Evolutionary conservation across 2,113 vertebrate genomes (phyloP).

Genomic region (Colistium nudipinnis): DNA sequence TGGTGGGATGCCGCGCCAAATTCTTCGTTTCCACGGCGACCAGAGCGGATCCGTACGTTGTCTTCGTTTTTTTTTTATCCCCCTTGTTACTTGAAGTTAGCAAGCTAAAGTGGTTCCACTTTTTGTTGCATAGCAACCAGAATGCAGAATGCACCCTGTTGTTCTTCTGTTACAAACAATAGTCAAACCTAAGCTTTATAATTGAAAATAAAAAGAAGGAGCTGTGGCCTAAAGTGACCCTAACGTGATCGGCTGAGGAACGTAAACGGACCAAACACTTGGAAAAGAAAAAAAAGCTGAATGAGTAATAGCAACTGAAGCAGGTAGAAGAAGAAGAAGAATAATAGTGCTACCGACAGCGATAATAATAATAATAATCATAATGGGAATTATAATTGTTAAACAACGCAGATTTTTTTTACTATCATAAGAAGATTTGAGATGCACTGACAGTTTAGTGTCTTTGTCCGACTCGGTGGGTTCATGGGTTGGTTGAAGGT

Average conservation of each 20-base stretch:
- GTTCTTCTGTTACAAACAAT: slow-evolving; percentile 64
- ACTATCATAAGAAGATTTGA: slow-evolving; percentile 76
- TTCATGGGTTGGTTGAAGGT: slow-evolving; percentile 80
- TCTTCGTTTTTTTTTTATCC: slow-evolving; percentile 21
- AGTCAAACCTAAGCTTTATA: slow-evolving; percentile 36
- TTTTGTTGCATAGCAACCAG: slow-evolving; percentile 77
- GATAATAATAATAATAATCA: slow-evolving; percentile 76
- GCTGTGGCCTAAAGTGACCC: slow-evolving; percentile 28
- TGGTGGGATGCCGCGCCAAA: too few relatives aligned
- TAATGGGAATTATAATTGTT: slow-evolving; percentile 73
- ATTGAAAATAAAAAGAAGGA: slow-evolving; percentile 25
- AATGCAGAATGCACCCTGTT: slow-evolving; percentile 70
- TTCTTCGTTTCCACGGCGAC: slow-evolving; percentile 26
- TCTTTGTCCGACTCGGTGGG: slow-evolving; percentile 73
- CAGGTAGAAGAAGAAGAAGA: slow-evolving; percentile 64
- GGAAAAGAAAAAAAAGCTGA: slow-evolving; percentile 59
- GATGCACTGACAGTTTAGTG: slow-evolving; percentile 79
- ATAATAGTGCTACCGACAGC: slow-evolving; percentile 74
- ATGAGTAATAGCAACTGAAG: slow-evolving; percentile 71
- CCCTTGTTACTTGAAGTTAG: slow-evolving; percentile 40
- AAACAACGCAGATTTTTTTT: slow-evolving; percentile 67
- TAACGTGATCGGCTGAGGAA: slow-evolving; percentile 38
- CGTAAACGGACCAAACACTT: slow-evolving; percentile 40
- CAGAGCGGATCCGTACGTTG: slow-evolving; percentile 4
- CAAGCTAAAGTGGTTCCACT: slow-evolving; percentile 42